Evolutionary conservation across 2,113 vertebrate species (phyloP).

Genomic region (Sander lucioperca): DNA sequence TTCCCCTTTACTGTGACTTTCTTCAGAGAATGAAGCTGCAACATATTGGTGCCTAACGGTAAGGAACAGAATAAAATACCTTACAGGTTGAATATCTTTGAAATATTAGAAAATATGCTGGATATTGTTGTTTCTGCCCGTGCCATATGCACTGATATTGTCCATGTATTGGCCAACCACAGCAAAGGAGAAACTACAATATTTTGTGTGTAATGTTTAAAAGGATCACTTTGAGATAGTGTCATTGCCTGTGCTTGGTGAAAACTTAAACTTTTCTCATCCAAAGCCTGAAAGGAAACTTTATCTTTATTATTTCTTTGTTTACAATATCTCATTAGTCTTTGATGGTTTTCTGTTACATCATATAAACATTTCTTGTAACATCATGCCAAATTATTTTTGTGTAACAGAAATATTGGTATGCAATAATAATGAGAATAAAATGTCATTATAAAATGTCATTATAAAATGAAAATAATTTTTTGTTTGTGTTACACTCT

Average conservation of each 20-base stretch:
- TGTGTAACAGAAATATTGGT: neutral
- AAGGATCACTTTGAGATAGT: neutral
- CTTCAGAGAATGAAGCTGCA: neutral
- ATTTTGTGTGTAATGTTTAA: neutral
- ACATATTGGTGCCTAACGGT: neutral
- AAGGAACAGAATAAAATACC: conserved; percentile 1
- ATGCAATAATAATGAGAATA: neutral
- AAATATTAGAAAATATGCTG: conserved; percentile 34
- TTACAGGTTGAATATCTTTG: conserved; percentile 39
- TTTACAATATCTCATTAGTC: no score
- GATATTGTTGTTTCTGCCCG: conserved; percentile 9
- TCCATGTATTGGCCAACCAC: conserved; percentile 10
- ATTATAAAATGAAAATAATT: no score
- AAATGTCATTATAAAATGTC: no score
- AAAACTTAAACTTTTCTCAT: neutral
- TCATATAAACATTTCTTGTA: no score
- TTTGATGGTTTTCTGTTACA: no score
- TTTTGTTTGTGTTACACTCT: no score
- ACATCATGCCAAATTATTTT: no score
- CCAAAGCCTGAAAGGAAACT: neutral
- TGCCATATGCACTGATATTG: neutral
- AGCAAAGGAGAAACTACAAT: neutral
- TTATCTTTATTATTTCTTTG: neutral
- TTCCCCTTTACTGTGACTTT: neutral
- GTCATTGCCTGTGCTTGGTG: neutral